Percentiles rank a stretch among this genome's conserved stretches.
These are phyloP conservation scores for Poeciliopsis retropinna DNA, from an alignment of 2,113 vertebrate genomes.

Conservation along the genomic window DNA sequence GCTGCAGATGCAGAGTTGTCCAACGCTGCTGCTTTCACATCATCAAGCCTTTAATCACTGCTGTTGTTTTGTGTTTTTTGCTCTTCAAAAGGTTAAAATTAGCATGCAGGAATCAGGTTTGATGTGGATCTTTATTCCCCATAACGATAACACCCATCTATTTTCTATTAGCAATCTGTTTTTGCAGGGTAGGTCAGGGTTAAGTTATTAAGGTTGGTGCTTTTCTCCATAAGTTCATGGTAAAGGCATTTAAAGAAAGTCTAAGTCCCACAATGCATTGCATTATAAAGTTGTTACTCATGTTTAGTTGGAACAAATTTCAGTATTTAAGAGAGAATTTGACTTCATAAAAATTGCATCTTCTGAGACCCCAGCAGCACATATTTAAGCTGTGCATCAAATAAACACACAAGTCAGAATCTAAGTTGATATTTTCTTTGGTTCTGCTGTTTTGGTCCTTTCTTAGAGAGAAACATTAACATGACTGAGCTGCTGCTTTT, in stretches of 20 bases:
- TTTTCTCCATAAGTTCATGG: too few relatives aligned
- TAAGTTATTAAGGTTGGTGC: too few relatives aligned
- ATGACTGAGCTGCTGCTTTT: background rate
- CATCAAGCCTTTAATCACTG: background rate
- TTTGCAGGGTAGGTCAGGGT: background rate
- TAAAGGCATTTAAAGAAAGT: background rate
- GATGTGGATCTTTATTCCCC: background rate
- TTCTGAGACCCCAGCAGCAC: background rate
- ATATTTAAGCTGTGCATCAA: background rate
- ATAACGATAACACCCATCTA: background rate
- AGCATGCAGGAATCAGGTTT: background rate
- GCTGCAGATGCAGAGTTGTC: background rate
- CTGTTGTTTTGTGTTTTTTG: background rate
- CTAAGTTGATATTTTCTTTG: too few relatives aligned
- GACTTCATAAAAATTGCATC: too few relatives aligned
- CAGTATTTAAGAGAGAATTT: too few relatives aligned
- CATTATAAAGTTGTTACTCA: background rate
- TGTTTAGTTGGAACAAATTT: background rate
- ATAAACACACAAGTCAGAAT: background rate
- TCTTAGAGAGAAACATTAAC: background rate
- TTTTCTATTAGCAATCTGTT: background rate
- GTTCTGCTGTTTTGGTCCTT: too few relatives aligned
- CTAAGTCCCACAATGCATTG: constrained; percentile 22
- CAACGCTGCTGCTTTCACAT: background rate
- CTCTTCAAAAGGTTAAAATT: background rate